These are phyloP conservation scores for Nomada fucata DNA, from an alignment of 2,888 invertebrate species.

Conservation along the genomic window DNA sequence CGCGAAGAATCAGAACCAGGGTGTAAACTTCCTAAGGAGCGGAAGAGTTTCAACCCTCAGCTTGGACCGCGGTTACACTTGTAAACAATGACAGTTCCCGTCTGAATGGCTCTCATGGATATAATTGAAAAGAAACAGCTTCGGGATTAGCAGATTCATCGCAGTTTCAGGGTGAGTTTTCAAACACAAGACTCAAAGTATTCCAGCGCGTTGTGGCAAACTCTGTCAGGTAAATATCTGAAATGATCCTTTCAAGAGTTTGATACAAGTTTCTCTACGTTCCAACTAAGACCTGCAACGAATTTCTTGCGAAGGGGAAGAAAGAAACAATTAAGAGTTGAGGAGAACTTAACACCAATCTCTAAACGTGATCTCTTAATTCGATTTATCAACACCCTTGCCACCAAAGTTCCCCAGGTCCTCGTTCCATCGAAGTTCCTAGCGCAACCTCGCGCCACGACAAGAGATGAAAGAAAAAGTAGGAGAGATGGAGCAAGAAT, in stretches of 20 bases:
- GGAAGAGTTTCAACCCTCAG: not conserved
- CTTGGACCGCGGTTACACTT: not conserved
- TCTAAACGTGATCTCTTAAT: not conserved
- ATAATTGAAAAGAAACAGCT: slow-evolving; percentile 38
- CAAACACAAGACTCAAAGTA: slow-evolving; percentile 17
- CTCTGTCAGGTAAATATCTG: slow-evolving; percentile 37
- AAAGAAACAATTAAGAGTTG: not conserved
- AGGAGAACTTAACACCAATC: not conserved
- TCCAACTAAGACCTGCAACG: slow-evolving; percentile 18
- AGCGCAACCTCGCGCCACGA: not conserved
- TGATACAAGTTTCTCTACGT: slow-evolving; percentile 45
- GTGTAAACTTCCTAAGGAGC: not conserved
- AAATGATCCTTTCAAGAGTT: slow-evolving; percentile 36
- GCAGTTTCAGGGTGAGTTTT: slow-evolving; percentile 21
- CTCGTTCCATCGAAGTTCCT: not conserved
- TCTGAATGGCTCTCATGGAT: slow-evolving; percentile 27
- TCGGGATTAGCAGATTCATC: not conserved
- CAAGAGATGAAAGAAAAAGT: not conserved
- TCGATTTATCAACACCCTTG: not conserved
- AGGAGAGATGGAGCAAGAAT: slow-evolving; percentile 23
- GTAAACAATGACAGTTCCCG: slow-evolving; percentile 4
- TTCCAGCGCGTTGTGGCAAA: slow-evolving; percentile 38
- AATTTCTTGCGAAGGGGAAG: slow-evolving; percentile 17
- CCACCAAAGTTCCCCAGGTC: not conserved
- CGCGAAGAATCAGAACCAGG: not conserved